A percentile compares a stretch with the other conserved stretches of the same genome.
phyloP scores from a whole-genome alignment of 2,888 invertebrate genomes.

The Erebia ligea region DNA sequence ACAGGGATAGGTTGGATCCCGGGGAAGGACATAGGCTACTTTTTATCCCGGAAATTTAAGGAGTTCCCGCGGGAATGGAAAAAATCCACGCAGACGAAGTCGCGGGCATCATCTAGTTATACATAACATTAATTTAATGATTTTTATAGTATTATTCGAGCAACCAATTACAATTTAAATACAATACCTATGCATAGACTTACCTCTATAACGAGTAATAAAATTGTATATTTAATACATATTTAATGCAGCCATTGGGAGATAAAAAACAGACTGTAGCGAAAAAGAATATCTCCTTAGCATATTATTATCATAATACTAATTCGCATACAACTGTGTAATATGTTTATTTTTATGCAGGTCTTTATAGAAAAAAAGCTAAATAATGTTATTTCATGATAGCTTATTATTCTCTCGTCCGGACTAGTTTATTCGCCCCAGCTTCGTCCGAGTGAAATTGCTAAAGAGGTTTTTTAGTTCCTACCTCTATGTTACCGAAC shows the following conservation, averaged over 20 bases:
- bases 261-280: not conserved
- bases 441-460: too few relatives aligned
- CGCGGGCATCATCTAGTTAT: too few relatives aligned
- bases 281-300: not conserved
- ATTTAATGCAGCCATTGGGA: not conserved
- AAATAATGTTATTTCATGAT: too few relatives aligned
- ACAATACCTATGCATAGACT: not conserved
- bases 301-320: not conserved
- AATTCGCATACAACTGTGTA: not conserved
- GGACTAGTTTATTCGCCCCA: too few relatives aligned
- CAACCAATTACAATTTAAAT: constrained; percentile 17
- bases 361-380: not conserved
- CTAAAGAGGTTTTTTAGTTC: too few relatives aligned
- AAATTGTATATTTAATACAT: constrained; percentile 11
- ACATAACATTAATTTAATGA: constrained; percentile 13
- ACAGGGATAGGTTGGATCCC: too few relatives aligned
- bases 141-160: constrained; percentile 13
- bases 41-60: too few relatives aligned
- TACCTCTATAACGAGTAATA: constrained; percentile 15
- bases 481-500: too few relatives aligned
- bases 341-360: not conserved
- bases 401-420: not conserved
- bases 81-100: too few relatives aligned
- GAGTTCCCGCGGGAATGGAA: too few relatives aligned
- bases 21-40: too few relatives aligned